Evolutionary conservation across 2,797 vertebrate species (phyloP).

Genomic region (Prionace glauca): DNA sequence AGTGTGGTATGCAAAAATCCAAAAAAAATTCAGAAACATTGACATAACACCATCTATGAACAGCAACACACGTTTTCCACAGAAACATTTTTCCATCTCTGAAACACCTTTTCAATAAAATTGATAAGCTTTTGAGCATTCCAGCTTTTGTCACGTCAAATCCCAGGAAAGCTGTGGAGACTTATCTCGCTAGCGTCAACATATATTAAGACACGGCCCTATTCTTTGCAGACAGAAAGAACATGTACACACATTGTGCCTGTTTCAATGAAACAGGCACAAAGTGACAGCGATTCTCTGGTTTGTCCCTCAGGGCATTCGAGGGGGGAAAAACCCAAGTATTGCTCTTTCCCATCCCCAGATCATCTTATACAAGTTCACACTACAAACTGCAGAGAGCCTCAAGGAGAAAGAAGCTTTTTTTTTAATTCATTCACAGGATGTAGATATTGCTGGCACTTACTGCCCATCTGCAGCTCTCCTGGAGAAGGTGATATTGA

Average conservation of each 20-base stretch:
- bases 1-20: not conserved
- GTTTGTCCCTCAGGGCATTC: too few relatives aligned
- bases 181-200: not conserved
- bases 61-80: not conserved
- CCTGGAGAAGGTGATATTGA: not conserved
- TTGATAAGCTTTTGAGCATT: not conserved
- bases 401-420: not conserved
- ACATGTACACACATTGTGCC: too few relatives aligned
- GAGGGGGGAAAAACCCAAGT: not conserved
- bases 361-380: not conserved
- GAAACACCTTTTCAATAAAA: not conserved
- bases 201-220: too few relatives aligned
- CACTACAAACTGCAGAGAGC: not conserved
- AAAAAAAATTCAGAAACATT: not conserved
- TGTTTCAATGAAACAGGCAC: too few relatives aligned
- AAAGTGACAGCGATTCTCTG: too few relatives aligned
- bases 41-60: not conserved
- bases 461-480: too few relatives aligned
- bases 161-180: not conserved
- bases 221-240: too few relatives aligned
- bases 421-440: not conserved
- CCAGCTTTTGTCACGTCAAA: not conserved
- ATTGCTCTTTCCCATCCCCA: not conserved
- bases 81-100: not conserved
- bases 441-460: not conserved